These are phyloP conservation scores for Eufriesea mexicana DNA, from an alignment of 1,140 invertebrate genomes.

Conservation along the genomic window DNA sequence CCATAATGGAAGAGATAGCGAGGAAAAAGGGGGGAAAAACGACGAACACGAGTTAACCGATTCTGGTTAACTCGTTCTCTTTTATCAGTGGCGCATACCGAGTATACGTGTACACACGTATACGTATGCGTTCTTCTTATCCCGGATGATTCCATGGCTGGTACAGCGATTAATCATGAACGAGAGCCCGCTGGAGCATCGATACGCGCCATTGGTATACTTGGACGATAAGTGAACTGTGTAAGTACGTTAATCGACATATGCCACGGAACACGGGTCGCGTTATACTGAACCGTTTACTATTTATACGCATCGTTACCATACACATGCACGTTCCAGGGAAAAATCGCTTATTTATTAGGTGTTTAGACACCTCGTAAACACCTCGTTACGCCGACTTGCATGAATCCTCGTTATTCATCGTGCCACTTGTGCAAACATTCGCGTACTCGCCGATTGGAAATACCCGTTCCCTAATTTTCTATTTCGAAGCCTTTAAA, in stretches of 20 bases:
- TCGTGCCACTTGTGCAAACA: not conserved
- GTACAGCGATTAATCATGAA: conserved; percentile 9
- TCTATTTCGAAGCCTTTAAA: no score
- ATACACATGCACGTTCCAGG: not conserved
- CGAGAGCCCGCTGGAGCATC: not conserved
- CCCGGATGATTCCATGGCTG: not conserved
- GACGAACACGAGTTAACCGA: not conserved
- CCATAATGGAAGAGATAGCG: no score
- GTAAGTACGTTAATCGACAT: conserved; percentile 7
- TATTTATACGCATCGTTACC: conserved; percentile 29
- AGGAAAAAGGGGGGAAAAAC: not conserved
- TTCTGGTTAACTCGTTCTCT: not conserved
- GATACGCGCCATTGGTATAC: conserved; percentile 14
- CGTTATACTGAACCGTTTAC: conserved; percentile 30
- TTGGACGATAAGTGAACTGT: conserved; percentile 28
- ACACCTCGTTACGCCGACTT: conserved; percentile 13
- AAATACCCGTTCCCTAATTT: not conserved
- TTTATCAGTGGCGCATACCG: not conserved
- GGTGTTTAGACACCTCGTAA: conserved; percentile 4
- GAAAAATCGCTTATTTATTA: conserved; percentile 43
- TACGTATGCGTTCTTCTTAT: not conserved
- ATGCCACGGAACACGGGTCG: not conserved
- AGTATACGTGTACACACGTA: not conserved
- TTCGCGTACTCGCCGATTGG: not conserved
- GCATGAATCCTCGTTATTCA: conserved; percentile 11